These are phyloP conservation scores for Sepiola atlantica DNA, from an alignment of 2,888 invertebrate species.

Conservation along the genomic window DNA sequence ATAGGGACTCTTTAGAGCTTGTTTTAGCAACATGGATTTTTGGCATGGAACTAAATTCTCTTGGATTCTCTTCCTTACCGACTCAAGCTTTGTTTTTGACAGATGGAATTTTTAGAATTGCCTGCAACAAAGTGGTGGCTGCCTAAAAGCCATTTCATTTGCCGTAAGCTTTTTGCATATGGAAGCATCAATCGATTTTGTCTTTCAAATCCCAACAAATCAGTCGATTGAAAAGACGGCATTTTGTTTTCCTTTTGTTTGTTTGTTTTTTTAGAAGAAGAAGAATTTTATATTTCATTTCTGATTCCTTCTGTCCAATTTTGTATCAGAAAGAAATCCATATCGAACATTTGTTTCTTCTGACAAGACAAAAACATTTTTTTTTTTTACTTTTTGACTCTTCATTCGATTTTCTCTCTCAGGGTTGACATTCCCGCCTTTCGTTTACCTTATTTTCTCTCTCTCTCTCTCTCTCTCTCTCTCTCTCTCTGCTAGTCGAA, in stretches of 20 bases:
- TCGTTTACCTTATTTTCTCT: not conserved
- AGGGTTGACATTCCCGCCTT: not conserved
- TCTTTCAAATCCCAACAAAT: not conserved
- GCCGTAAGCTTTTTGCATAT: constrained; percentile 1
- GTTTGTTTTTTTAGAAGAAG: not conserved
- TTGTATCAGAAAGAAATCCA: not conserved
- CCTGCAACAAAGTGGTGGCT: not conserved
- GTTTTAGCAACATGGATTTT: not conserved
- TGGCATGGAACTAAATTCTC: not conserved
- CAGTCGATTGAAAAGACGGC: not conserved
- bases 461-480: not conserved
- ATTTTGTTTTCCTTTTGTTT: too few species aligned
- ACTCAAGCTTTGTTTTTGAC: not conserved
- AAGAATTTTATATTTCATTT: not conserved
- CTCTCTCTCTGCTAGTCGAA: too few species aligned
- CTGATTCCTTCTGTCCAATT: not conserved
- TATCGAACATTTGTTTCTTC: constrained; percentile 19
- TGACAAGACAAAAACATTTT: not conserved
- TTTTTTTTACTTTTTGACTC: not conserved
- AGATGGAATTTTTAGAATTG: constrained; percentile 32
- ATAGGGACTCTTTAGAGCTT: not conserved
- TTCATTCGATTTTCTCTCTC: not conserved
- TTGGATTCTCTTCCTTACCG: not conserved
- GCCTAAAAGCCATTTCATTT: not conserved
- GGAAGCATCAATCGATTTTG: constrained; percentile 8